Base-by-base conservation (phyloP, 2,113 vertebrate species). In the Panthera tigris region DNA sequence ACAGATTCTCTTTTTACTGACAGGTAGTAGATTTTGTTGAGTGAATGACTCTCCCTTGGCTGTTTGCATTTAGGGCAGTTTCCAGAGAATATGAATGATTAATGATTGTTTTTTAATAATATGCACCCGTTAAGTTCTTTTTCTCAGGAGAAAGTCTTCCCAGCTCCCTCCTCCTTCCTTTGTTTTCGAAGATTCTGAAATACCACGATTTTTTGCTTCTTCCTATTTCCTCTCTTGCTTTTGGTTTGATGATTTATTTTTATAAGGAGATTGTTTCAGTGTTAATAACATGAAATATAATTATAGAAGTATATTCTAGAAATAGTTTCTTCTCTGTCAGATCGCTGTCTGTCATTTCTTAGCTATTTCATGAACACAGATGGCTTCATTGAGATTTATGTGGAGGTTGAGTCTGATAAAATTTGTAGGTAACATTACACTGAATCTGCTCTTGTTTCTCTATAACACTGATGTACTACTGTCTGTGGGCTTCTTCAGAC, bases 191-290 rank as follows among this genome's bases (percentile, higher is more conserved):
- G 9, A 61, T 68, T 74, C 19, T 63, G 7, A 89, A 80, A 92
- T 89, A 57, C 6, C 18, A 36, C 63, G 4, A 29, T 29, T 63
- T 81, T 50, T 79, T 50, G 0, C 13, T 95, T 95, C 1, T 12
- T 84, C 55, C 45, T 88, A 63, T 92, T 63, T 65, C 41, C 45
- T 92, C 19, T 21, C 79, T 27, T 4, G 52, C 7, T 71, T 79
- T 84, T 69, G n/a, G 27, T 69, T 95, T 89, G 18, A n/a, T 29
- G 52, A 92, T 71, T 95, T 84, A 45, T 57, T 84, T 89, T 92
- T 83, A 41, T 71, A 55, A 39, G 31, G 21, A 89, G 41, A 45
- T 84, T 5, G 52, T 71, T 82, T 89, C 19, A 65, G 1, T 48
- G 16, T 27, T 71, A 71, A 50, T 69, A 73, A 78, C 4, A 39